These are phyloP conservation scores for Chrysomela aeneicollis DNA, from an alignment of 2,888 invertebrate genomes.

Conservation along the genomic window DNA sequence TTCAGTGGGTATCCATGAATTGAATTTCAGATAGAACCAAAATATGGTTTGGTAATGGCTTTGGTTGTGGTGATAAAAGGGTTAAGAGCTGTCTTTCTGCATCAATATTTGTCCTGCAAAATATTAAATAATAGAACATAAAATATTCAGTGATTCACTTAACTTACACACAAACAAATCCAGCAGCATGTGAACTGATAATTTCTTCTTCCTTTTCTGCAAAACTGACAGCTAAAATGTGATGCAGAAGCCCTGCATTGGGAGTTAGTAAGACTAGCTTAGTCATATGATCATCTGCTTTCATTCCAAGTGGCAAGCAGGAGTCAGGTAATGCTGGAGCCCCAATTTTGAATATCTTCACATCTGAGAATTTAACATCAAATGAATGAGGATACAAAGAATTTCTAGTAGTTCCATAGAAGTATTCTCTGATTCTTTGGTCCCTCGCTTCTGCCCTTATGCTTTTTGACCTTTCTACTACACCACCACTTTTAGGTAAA, in stretches of 20 bases:
- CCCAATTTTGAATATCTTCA: constrained; percentile 93
- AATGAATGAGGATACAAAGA: constrained; percentile 91
- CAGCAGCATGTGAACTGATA: constrained; percentile 85
- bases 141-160: not conserved
- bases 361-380: constrained; percentile 89
- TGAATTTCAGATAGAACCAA: constrained; percentile 90
- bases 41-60: constrained; percentile 88
- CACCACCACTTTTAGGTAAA: constrained; percentile 89
- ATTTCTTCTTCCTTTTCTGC: constrained; percentile 83
- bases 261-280: constrained; percentile 86
- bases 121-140: constrained; percentile 31
- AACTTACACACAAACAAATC: constrained; percentile 91
- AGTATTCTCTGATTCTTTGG: constrained; percentile 88
- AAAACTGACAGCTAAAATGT: constrained; percentile 88
- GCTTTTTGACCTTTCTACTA: constrained; percentile 83
- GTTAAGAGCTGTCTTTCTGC: constrained; percentile 87
- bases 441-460: constrained; percentile 80
- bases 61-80: constrained; percentile 91
- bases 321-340: constrained; percentile 93
- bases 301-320: constrained; percentile 97
- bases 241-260: constrained; percentile 81
- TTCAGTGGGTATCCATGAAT: constrained; percentile 91
- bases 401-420: constrained; percentile 84
- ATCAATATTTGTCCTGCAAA: constrained; percentile 87
- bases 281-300: constrained; percentile 87